phyloP scores from a whole-genome alignment of 2,797 vertebrate genomes.

The Bradypodion ventrale region DNA sequence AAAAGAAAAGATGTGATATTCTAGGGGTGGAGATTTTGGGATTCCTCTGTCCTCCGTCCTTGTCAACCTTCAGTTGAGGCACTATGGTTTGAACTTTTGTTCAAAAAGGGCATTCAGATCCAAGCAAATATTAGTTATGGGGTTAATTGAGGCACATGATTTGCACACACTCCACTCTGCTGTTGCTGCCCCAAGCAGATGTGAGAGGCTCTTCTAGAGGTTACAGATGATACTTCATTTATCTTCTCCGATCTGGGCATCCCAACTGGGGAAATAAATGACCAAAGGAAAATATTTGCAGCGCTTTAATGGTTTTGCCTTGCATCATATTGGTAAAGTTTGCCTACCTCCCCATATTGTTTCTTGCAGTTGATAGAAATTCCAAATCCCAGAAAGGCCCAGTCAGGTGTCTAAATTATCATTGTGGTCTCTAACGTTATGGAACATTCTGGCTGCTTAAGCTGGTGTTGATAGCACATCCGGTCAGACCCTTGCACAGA shows the following conservation, averaged over 20 bases:
- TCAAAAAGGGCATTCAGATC: constrained; percentile 13
- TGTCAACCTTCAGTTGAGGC: rapidly evolving
- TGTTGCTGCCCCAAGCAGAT: not conserved
- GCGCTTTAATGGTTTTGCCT: constrained; percentile 23
- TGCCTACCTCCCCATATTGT: rapidly evolving
- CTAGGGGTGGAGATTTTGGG: rapidly evolving
- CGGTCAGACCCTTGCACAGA: not conserved
- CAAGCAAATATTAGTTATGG: rapidly evolving
- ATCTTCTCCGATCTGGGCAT: constrained; percentile 55
- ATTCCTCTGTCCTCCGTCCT: constrained; percentile 21
- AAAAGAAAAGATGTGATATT: constrained; percentile 36
- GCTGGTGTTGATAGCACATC: constrained; percentile 64
- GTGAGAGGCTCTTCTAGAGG: constrained; percentile 12
- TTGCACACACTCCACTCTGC: not conserved
- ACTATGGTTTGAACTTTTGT: constrained; percentile 20
- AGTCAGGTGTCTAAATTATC: not conserved
- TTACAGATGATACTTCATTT: constrained; percentile 57
- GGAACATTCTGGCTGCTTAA: constrained; percentile 47
- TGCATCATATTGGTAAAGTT: rapidly evolving
- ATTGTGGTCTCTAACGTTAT: constrained; percentile 41
- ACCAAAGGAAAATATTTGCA: constrained; percentile 64
- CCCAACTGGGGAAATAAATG: constrained; percentile 60
- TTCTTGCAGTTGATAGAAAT: not conserved
- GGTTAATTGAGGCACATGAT: not conserved
- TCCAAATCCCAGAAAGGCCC: not conserved